Evolutionary conservation across 2,797 vertebrate species (phyloP), one percentile per base, ranked within the genome.

Genomic region (Anguilla anguilla): DNA sequence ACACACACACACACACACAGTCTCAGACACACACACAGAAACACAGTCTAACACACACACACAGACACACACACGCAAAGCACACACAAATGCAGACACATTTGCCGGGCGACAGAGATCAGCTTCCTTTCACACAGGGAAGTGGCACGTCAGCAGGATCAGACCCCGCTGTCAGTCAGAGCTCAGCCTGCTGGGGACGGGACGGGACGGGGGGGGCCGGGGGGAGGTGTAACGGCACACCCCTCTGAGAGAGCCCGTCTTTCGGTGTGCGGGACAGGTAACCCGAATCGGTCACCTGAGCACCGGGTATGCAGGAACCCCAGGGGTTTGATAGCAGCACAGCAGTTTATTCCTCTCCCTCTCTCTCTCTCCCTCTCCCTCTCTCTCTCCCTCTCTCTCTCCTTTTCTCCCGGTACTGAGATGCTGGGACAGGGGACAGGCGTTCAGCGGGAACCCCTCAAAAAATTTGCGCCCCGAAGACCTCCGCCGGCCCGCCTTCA

Each of bases 221-320:
- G 39, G 39, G 39, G 39, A 13, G 59, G 77, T 81, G 77, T 81
- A 81, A 81, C 77, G 5, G 9, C 39, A 81, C 9, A 43, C 77
- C 77, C 19, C 77, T 11, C 53, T 81, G 77, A 22, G 6, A 43
- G 74, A 46, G 74, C 17, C 35, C 7, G 39, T 79, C 74, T 43
- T 15, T 79, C 39, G 22, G 13, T 5, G 69, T 13, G 72, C 1
- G 72, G 25, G 77, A 1, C 6, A 13, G 77, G 77, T 81, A 49
- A 81, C 77, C 77, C 43, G 19, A 81, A 81, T 81, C 77, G 17
- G 77, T 81, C 77, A 81, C 43, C 39, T 25, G 77, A 81, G 39
- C 6, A 7, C 43, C 43, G 10, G 43, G 43, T 17, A 19, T 15
- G 10, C 6, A 5, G 6, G 15, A n/a, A 1, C 22, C 19, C 17